These are phyloP conservation scores for Ianthella basta DNA, from an alignment of 37 sponge, comb jelly and placozoan species.

Conservation along the genomic window DNA sequence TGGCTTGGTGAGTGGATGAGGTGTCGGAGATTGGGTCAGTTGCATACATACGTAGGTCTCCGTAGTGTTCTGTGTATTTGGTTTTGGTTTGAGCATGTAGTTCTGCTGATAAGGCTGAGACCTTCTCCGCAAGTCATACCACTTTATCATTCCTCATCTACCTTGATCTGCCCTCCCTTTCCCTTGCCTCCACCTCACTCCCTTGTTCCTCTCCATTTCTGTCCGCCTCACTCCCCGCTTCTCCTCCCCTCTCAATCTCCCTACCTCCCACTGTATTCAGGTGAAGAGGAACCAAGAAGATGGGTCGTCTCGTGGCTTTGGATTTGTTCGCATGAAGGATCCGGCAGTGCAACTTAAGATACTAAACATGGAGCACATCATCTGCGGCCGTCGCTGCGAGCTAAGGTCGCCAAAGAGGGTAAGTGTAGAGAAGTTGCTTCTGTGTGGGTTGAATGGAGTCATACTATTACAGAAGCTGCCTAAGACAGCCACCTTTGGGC, in stretches of 20 bases:
- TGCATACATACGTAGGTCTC: too few species aligned
- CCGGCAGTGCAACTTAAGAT: constrained; percentile 52
- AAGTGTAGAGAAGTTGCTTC: too few species aligned
- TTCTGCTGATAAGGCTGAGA: neutral
- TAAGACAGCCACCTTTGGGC: too few species aligned
- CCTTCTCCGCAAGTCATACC: too few species aligned
- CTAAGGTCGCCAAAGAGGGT: constrained; percentile 63
- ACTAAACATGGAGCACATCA: constrained; percentile 48
- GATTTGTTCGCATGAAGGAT: constrained; percentile 77
- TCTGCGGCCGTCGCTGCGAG: constrained; percentile 75
- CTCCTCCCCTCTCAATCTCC: neutral
- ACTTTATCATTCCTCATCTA: too few species aligned
- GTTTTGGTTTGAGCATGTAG: neutral
- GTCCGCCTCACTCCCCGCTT: neutral
- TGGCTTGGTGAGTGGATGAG: constrained; percentile 47
- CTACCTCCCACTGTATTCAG: constrained; percentile 15
- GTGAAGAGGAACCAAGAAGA: constrained; percentile 71
- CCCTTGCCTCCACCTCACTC: too few species aligned
- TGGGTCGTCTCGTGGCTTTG: constrained; percentile 78
- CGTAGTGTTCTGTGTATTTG: neutral
- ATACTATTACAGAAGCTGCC: too few species aligned
- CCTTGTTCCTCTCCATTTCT: too few species aligned
- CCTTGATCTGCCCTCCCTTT: too few species aligned
- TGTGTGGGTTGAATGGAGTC: neutral
- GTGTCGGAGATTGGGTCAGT: neutral